These are phyloP conservation scores for Phyllotreta cruciferae DNA, from an alignment of 2,888 invertebrate genomes.

Conservation along the genomic window DNA sequence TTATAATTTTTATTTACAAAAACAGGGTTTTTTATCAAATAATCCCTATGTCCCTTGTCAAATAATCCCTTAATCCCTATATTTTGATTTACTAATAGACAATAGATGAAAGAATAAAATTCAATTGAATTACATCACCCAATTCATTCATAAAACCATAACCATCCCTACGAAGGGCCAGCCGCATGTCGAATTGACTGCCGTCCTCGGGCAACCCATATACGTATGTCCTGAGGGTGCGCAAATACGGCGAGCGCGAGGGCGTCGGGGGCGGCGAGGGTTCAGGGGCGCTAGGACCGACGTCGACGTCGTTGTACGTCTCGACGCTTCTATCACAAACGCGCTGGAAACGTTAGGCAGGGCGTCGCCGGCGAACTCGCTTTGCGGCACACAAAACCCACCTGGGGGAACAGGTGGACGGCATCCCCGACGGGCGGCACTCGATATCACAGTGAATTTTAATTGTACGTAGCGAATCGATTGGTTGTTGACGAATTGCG, in stretches of 20 bases:
- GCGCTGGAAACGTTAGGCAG: constrained; percentile 56
- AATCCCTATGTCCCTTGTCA: too few relatives aligned
- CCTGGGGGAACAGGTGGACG: constrained; percentile 55
- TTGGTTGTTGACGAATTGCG: constrained; percentile 14
- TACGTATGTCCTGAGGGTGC: constrained; percentile 3
- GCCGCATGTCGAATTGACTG: constrained; percentile 14
- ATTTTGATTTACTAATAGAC: too few relatives aligned
- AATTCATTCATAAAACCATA: constrained; percentile 17
- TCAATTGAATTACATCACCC: neutral
- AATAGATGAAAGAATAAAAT: too few relatives aligned
- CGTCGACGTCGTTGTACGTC: constrained; percentile 39
- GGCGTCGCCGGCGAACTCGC: constrained; percentile 55
- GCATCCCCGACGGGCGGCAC: constrained; percentile 35
- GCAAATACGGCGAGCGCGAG: constrained; percentile 10
- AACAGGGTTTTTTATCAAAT: too few relatives aligned
- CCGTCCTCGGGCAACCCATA: constrained; percentile 2
- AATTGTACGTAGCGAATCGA: constrained; percentile 19
- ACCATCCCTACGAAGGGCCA: constrained; percentile 5
- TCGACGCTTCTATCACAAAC: constrained; percentile 56
- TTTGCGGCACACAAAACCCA: constrained; percentile 41
- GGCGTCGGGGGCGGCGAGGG: constrained; percentile 14
- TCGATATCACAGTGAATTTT: constrained; percentile 22
- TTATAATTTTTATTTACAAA: too few relatives aligned
- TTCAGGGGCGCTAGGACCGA: constrained; percentile 16
- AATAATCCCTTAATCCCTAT: too few relatives aligned